phyloP scores from a whole-genome alignment of 2,888 invertebrate genomes.

The Strigamia crassipes region DNA sequence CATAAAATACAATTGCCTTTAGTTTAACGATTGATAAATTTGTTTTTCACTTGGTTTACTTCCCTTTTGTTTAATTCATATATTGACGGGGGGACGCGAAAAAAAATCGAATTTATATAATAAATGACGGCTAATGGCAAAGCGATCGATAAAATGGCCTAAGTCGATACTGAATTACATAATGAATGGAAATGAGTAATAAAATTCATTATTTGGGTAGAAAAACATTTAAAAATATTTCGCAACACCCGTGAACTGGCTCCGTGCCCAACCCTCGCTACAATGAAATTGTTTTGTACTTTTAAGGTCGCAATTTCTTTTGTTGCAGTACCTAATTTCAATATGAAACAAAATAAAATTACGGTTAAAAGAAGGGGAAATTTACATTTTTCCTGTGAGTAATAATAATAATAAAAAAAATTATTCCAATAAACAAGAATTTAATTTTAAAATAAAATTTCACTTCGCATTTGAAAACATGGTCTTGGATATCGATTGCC shows the following conservation, averaged over 20 bases:
- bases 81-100: not conserved
- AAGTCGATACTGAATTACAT: constrained; percentile 26
- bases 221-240: constrained; percentile 33
- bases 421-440: constrained; percentile 2
- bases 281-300: not conserved
- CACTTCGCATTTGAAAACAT: constrained; percentile 37
- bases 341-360: not conserved
- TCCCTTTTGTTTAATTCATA: not conserved
- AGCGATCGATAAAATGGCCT: constrained; percentile 1
- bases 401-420: not conserved
- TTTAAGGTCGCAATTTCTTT: not conserved
- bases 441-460: constrained; percentile 38
- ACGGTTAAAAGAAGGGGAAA: not conserved
- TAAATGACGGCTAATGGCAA: not conserved
- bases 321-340: constrained; percentile 5
- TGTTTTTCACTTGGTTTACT: not conserved
- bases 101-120: constrained; percentile 2
- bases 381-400: not conserved
- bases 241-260: constrained; percentile 10
- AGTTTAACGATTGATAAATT: constrained; percentile 37
- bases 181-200: constrained; percentile 40
- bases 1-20: constrained; percentile 28
- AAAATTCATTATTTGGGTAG: constrained; percentile 32
- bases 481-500: constrained; percentile 26
- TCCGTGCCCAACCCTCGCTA: not conserved